Evolutionary conservation across 1,140 invertebrate species (phyloP).

Genomic region (Cotesia typhae): DNA sequence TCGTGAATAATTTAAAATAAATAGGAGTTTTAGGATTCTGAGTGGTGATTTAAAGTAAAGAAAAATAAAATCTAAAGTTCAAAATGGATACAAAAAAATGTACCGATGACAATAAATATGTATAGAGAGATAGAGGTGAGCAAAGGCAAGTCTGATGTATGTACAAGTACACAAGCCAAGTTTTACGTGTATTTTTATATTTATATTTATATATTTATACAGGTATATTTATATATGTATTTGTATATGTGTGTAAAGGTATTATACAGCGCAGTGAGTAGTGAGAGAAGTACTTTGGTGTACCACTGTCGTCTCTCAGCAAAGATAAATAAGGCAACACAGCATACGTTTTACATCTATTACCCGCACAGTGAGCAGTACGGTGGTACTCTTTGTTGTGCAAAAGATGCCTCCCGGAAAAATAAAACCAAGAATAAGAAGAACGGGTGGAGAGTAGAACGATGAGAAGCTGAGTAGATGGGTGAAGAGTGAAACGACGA

Average conservation of each 20-base stretch:
- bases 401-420: conserved; percentile 3
- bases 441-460: conserved; percentile 5
- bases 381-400: conserved; percentile 6
- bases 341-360: conserved; percentile 44
- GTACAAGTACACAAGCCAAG: no score
- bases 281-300: conserved; percentile 16
- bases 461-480: not conserved
- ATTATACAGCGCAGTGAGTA: not conserved
- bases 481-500: no score
- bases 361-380: conserved; percentile 23
- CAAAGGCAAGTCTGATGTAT: not conserved
- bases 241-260: not conserved
- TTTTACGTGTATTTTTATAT: no score
- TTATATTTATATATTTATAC: no score
- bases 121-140: no score
- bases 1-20: no score
- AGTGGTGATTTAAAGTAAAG: no score
- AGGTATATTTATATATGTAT: no score
- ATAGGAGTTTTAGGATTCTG: no score
- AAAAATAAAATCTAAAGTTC: no score
- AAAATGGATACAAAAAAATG: no score
- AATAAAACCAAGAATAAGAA: conserved; percentile 1
- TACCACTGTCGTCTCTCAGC: conserved; percentile 23
- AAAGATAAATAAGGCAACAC: conserved; percentile 36
- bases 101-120: no score